phyloP scores from a whole-genome alignment of 2,888 invertebrate species.

The Sussaba pulchella region DNA sequence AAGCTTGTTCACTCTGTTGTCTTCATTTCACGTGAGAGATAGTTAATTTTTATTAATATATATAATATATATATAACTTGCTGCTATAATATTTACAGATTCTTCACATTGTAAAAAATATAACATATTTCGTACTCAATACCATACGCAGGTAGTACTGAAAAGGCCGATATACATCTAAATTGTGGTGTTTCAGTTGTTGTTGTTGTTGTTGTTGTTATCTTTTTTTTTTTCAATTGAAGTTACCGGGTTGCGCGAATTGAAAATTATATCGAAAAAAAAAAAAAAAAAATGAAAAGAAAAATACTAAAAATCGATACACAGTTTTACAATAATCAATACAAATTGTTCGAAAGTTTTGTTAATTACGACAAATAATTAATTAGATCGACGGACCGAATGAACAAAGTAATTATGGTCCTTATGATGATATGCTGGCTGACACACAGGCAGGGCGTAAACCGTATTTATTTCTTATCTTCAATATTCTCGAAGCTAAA shows the following conservation, averaged over 20 bases:
- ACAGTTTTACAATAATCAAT: slow-evolving; percentile 40
- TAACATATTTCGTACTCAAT: slow-evolving; percentile 84
- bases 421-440: slow-evolving; percentile 78
- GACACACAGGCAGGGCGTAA: slow-evolving; percentile 65
- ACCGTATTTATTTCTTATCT: slow-evolving; percentile 37
- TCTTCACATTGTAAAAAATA: slow-evolving; percentile 84
- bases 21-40: slow-evolving; percentile 75
- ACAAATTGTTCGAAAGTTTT: slow-evolving; percentile 43
- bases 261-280: too few relatives aligned
- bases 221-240: slow-evolving; percentile 38
- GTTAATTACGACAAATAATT: slow-evolving; percentile 35
- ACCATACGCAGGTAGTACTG: slow-evolving; percentile 84
- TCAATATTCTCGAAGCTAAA: slow-evolving; percentile 52
- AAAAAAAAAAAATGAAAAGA: neutral
- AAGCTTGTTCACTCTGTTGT: slow-evolving; percentile 71
- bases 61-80: slow-evolving; percentile 81
- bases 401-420: slow-evolving; percentile 69
- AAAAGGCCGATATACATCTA: slow-evolving; percentile 83
- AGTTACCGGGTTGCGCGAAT: slow-evolving; percentile 62
- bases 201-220: slow-evolving; percentile 58
- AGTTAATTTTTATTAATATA: slow-evolving; percentile 70
- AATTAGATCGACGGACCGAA: slow-evolving; percentile 45
- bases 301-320: slow-evolving; percentile 43
- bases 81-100: slow-evolving; percentile 83
- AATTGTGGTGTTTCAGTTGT: slow-evolving; percentile 79